phyloP scores from a whole-genome alignment of 2,113 vertebrate species.

The Asarcornis scutulata region DNA sequence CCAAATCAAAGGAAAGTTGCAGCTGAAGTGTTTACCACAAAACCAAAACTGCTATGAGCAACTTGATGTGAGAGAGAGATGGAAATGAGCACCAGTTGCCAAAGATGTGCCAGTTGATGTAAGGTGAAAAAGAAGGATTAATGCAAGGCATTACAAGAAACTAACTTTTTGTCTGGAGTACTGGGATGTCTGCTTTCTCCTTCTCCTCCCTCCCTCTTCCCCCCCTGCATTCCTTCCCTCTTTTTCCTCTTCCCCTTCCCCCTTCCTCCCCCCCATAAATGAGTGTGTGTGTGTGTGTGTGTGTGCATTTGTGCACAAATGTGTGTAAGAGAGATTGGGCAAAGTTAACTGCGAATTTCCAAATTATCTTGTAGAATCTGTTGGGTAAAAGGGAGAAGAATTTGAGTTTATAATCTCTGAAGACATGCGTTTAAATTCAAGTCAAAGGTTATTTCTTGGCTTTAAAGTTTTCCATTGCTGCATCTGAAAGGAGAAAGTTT shows the following conservation, averaged over 20 bases:
- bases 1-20: background rate
- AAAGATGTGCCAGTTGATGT: background rate
- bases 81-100: background rate
- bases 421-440: slow-evolving; percentile 33
- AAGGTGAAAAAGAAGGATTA: background rate
- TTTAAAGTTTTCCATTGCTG: slow-evolving; percentile 12
- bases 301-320: background rate
- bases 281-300: too few relatives aligned
- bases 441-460: slow-evolving; percentile 6
- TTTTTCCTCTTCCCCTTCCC: background rate
- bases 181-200: background rate
- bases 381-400: background rate
- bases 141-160: background rate
- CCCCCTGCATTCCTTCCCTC: too few relatives aligned
- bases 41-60: background rate
- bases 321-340: rapidly evolving
- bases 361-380: background rate
- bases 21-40: background rate
- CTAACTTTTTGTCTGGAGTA: background rate
- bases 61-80: background rate
- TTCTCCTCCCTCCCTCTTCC: background rate
- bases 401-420: slow-evolving; percentile 3
- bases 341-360: background rate
- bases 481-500: slow-evolving; percentile 34
- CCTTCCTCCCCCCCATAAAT: background rate